Percentiles rank a stretch among this genome's conserved stretches.
Conservation (phyloP, 2,113 vertebrate genomes). For the Excalfactoria chinensis region DNA sequence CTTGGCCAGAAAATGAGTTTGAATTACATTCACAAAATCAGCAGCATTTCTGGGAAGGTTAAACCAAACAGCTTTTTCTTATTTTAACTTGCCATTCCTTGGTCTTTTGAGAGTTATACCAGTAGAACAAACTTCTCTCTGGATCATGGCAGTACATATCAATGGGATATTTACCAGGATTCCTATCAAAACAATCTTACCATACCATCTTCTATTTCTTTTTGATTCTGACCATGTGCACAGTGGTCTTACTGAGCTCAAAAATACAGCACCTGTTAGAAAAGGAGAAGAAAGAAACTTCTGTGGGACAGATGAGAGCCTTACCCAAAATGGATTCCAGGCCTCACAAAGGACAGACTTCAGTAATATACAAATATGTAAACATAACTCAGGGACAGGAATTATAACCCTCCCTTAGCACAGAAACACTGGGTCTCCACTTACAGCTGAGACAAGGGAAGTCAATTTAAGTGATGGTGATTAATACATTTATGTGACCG, state of each 20-base stretch:
- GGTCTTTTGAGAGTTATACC: conserved; percentile 19
- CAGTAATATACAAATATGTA: not conserved
- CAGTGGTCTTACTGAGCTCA: not conserved
- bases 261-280: not conserved
- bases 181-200: not conserved
- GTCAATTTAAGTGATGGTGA: not conserved
- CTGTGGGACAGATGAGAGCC: not conserved
- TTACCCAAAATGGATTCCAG: not conserved
- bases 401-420: not conserved
- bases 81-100: not conserved
- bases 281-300: not conserved
- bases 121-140: not conserved
- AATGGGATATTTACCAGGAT: not conserved
- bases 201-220: not conserved
- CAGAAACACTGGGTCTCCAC: not conserved
- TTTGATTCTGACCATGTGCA: not conserved
- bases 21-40: not conserved
- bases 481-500: conserved; percentile 1
- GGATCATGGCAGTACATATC: accelerated
- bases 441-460: not conserved
- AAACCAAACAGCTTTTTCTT: conserved; percentile 22
- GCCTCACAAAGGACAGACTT: not conserved
- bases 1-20: conserved; percentile 50
- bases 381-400: not conserved
- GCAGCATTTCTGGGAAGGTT: not conserved